phyloP scores from a whole-genome alignment of 2,888 invertebrate species.

The Liposcelis brunnea region DNA sequence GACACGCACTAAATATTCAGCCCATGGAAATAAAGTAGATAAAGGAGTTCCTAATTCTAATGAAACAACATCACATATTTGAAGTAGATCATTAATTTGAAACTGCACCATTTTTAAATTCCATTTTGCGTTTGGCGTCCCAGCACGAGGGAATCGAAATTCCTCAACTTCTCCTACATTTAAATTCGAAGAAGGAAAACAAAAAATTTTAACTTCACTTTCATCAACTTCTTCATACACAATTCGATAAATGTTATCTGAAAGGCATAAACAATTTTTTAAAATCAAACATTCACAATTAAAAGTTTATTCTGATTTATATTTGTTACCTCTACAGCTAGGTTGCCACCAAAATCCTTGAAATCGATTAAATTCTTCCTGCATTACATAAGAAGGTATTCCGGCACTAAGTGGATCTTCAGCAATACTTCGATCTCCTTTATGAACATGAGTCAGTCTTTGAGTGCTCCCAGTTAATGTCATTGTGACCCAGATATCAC shows the following conservation, averaged over 20 bases:
- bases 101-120: constrained; percentile 73
- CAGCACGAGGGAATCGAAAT: constrained; percentile 69
- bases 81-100: constrained; percentile 41
- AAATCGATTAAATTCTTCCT: constrained; percentile 93
- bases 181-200: constrained; percentile 68
- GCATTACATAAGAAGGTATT: constrained; percentile 94
- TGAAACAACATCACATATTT: constrained; percentile 57
- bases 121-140: constrained; percentile 80
- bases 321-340: constrained; percentile 32
- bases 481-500: constrained; percentile 70
- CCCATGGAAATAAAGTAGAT: constrained; percentile 73
- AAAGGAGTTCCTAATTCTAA: constrained; percentile 59
- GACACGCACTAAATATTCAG: constrained; percentile 86
- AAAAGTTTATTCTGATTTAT: constrained; percentile 12
- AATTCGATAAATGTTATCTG: constrained; percentile 62
- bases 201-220: constrained; percentile 78
- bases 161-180: constrained; percentile 62
- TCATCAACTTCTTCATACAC: constrained; percentile 78
- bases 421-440: constrained; percentile 45
- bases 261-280: too few species aligned
- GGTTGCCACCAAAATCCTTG: constrained; percentile 99
- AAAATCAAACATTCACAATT: constrained; percentile 10
- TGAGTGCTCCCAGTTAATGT: constrained; percentile 43
- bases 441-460: constrained; percentile 50
- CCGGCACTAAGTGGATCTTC: constrained; percentile 83